Evolutionary conservation across 2,797 vertebrate species (phyloP).

Genomic region (Oreochromis mossambicus): DNA sequence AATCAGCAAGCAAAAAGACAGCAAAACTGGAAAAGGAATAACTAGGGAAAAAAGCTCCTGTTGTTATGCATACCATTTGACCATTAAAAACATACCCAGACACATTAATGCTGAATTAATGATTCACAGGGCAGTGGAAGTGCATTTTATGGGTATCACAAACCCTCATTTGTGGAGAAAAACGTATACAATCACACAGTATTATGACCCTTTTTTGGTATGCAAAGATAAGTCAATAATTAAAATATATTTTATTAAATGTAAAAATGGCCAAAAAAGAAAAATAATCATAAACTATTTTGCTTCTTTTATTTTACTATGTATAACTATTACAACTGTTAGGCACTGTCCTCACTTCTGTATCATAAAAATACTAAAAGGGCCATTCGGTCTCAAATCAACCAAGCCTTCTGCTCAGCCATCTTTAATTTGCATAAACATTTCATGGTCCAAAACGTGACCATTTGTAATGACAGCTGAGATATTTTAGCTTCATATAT

Average conservation of each 20-base stretch:
- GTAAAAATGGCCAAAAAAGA: background rate
- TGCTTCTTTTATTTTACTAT: background rate
- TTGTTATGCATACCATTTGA: background rate
- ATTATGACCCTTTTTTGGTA: background rate
- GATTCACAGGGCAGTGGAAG: background rate
- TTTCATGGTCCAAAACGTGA: background rate
- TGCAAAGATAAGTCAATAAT: background rate
- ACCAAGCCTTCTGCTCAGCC: background rate
- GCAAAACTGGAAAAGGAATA: background rate
- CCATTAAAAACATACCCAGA: background rate
- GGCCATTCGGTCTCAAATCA: background rate
- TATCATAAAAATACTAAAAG: background rate
- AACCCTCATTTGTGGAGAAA: background rate
- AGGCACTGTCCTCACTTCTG: background rate
- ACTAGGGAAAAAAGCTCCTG: background rate
- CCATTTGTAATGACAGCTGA: background rate
- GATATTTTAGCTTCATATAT: background rate
- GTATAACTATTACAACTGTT: background rate
- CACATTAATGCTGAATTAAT: background rate
- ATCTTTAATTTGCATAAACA: background rate
- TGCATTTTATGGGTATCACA: background rate
- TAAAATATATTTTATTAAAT: background rate
- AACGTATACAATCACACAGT: background rate
- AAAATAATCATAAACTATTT: background rate
- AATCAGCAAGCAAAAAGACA: background rate